These are phyloP conservation scores for Actenoides lindsayi DNA, from an alignment of 2,113 vertebrate species.

Conservation along the genomic window DNA sequence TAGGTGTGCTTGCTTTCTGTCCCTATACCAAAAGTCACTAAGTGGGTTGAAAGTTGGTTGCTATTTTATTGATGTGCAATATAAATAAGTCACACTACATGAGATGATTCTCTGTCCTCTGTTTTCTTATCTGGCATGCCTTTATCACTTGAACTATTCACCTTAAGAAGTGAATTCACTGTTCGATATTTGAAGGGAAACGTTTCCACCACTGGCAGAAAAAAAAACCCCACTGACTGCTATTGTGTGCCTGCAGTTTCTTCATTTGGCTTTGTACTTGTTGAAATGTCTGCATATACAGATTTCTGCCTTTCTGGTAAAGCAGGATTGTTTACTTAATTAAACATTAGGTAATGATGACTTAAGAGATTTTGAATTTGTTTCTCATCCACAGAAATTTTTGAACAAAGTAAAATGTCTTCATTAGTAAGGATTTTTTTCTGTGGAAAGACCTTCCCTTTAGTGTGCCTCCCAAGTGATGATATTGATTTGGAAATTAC, in stretches of 20 bases:
- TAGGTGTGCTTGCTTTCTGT: neutral
- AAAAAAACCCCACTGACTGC: neutral
- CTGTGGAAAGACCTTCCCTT: neutral
- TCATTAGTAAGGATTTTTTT: neutral
- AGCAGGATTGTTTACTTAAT: neutral
- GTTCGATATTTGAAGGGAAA: conserved; percentile 21
- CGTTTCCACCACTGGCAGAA: neutral
- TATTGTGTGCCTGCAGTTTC: neutral
- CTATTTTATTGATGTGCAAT: conserved; percentile 56
- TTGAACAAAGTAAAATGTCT: neutral
- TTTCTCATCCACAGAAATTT: neutral
- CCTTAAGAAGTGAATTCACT: conserved; percentile 18
- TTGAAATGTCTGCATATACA: neutral
- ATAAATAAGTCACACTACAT: conserved; percentile 53
- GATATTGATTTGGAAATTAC: conserved; percentile 42
- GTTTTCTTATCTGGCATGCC: neutral
- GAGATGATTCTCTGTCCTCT: conserved; percentile 13
- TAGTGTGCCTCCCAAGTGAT: neutral
- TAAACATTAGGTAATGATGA: neutral
- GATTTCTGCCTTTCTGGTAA: neutral
- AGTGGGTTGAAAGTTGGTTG: conserved; percentile 51
- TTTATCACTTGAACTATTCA: conserved; percentile 55
- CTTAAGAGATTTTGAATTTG: neutral
- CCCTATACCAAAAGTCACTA: conserved; percentile 14
- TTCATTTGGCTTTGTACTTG: neutral